Base-by-base conservation (phyloP, 2,888 invertebrate genomes). In the Nomada ferruginata region DNA sequence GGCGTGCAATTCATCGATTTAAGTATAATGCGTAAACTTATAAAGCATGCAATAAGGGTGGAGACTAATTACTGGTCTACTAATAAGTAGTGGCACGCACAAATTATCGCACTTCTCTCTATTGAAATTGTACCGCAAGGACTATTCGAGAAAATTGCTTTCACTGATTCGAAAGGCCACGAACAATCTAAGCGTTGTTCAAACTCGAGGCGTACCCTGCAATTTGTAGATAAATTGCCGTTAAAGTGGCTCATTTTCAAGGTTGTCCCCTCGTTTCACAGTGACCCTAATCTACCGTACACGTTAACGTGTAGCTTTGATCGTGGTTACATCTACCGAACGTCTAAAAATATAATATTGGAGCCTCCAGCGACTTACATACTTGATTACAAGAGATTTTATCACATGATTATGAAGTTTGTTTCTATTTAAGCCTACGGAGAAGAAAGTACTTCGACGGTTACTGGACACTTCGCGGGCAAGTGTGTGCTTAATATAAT, bases 171-270 rank as follows among this genome's bases (percentile, higher is more conserved):
- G 47, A 11, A 47, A 47, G 47, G n/a, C 53, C 18, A 29, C 11
- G 44, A 55, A 42, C n/a, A 23, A 29, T 4, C n/a, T 13, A 44
- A 18, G 52, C 42, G 26, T 50, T 13, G 44, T 76, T 70, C 52
- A 59, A 20, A 63, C 57, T 26, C 78, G 18, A 50, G 23, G 15
- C 23, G 52, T 52, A 65, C 52, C 36, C 42, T 23, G 57, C 72
- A 80, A 80, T 80, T 80, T 80, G 26, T 13, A 63, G 77, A 69
- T 77, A 61, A 65, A 66, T 72, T 59, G 76, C 64, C 3, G 52
- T 15, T 69, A 65, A 65, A 57, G 26, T 36, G 13, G 57, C 53
- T 57, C 55, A 23, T 68, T 77, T 66, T 50, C 76, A 80, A 72
- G 72, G 77, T 64, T 44, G 55, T 36, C 15, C 55, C 44, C 72